Evolutionary conservation across 2,113 vertebrate genomes (phyloP).

Genomic region (Sebastes schlegelii): DNA sequence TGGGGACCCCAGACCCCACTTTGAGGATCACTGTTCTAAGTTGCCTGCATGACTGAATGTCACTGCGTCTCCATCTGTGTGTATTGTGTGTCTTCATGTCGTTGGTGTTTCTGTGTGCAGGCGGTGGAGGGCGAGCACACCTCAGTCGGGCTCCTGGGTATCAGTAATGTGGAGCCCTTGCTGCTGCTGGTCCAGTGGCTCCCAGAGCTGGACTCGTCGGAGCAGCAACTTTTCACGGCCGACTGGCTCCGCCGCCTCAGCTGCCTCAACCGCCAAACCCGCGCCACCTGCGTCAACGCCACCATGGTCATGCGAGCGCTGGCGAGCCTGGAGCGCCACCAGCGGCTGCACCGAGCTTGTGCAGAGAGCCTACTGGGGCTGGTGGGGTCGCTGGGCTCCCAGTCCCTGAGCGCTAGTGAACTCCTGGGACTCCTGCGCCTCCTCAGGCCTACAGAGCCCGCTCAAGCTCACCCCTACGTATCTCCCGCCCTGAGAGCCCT

Average conservation of each 20-base stretch:
- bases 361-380: slow-evolving; percentile 93
- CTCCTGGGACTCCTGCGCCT: slow-evolving; percentile 88
- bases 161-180: slow-evolving; percentile 97
- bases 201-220: slow-evolving; percentile 91
- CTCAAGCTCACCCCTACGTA: slow-evolving; percentile 86
- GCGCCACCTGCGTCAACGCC: slow-evolving; percentile 94
- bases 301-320: slow-evolving; percentile 90
- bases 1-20: no score
- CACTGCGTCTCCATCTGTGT: neutral
- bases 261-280: slow-evolving; percentile 93
- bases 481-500: slow-evolving; percentile 89
- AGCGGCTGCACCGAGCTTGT: slow-evolving; percentile 85
- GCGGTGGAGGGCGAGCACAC: slow-evolving; percentile 97
- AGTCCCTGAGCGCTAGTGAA: slow-evolving; percentile 92
- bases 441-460: slow-evolving; percentile 86
- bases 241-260: slow-evolving; percentile 94
- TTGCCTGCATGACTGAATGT: neutral
- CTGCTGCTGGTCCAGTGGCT: slow-evolving; percentile 96
- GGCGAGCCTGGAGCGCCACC: slow-evolving; percentile 84
- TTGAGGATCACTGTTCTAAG: no score
- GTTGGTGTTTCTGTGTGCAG: slow-evolving; percentile 68
- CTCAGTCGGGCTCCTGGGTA: slow-evolving; percentile 94
- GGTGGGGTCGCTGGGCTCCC: slow-evolving; percentile 92
- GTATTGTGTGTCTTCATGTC: neutral
- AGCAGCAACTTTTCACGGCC: slow-evolving; percentile 94